A percentile compares a stretch with the other conserved stretches of the same genome.
These are phyloP conservation scores for Perognathus longimembris DNA, from an alignment of 2,113 vertebrate species.

Conservation along the genomic window DNA sequence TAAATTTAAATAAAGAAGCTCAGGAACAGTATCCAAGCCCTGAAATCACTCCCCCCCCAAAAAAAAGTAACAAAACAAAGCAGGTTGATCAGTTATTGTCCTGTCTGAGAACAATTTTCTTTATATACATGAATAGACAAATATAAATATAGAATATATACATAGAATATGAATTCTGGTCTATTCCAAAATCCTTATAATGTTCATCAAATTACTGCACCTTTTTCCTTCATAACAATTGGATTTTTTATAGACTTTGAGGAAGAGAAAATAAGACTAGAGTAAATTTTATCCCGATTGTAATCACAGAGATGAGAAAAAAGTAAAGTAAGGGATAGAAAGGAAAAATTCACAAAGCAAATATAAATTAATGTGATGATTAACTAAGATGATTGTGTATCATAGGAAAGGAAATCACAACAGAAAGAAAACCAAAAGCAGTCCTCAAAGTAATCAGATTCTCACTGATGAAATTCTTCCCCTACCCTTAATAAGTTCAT, in stretches of 20 bases:
- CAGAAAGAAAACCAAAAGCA: background rate
- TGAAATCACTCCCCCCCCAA: too few species aligned
- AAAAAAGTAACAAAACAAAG: background rate
- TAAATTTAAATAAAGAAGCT: too few species aligned
- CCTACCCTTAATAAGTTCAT: background rate
- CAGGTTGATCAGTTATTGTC: background rate
- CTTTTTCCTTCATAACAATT: slow-evolving; percentile 39
- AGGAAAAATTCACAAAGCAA: background rate
- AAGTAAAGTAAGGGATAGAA: background rate
- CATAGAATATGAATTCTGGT: too few species aligned
- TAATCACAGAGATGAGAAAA: slow-evolving; percentile 18
- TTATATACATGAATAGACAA: too few species aligned
- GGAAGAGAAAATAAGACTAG: background rate
- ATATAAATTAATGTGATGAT: background rate
- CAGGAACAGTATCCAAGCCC: too few species aligned
- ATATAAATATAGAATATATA: too few species aligned
- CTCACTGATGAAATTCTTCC: background rate
- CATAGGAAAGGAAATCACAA: background rate
- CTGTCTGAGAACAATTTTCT: background rate
- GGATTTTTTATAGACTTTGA: background rate
- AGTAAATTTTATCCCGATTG: background rate
- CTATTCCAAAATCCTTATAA: background rate
- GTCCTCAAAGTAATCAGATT: background rate
- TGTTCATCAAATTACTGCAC: background rate
- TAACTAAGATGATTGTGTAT: background rate